These are phyloP conservation scores for Aplodontia rufa DNA, from an alignment of 2,113 vertebrate genomes.

Conservation along the genomic window DNA sequence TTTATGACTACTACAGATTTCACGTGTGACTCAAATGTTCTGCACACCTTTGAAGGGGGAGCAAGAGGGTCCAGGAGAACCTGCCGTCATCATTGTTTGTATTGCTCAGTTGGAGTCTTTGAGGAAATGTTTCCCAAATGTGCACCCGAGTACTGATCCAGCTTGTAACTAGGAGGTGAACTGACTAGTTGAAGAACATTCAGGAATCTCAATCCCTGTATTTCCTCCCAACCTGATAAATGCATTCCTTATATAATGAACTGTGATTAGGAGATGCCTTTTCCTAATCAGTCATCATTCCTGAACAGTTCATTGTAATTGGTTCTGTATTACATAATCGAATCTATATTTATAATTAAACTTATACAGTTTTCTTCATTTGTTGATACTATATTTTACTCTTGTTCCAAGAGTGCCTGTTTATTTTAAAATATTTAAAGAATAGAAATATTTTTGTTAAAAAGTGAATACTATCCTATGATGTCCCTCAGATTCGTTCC, in stretches of 20 bases:
- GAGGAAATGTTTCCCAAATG: rapidly evolving
- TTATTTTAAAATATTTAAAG: not conserved
- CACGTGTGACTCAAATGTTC: not conserved
- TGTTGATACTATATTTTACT: not conserved
- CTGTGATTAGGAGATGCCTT: not conserved
- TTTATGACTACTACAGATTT: not conserved
- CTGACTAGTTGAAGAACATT: not conserved
- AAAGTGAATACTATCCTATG: not conserved
- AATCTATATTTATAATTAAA: not conserved
- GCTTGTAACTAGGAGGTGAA: not conserved
- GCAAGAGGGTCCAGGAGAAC: rapidly evolving
- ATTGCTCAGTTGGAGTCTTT: not conserved
- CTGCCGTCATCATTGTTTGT: not conserved
- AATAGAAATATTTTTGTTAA: conserved; percentile 2
- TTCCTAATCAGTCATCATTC: not conserved
- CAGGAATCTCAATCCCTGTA: not conserved
- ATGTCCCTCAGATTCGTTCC: not conserved
- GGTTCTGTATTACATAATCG: not conserved
- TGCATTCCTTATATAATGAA: not conserved
- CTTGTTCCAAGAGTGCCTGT: not conserved
- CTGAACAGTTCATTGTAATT: not conserved
- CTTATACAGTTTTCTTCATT: not conserved
- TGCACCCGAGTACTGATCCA: not conserved
- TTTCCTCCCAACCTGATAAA: not conserved
- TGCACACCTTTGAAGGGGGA: not conserved